Evolutionary conservation across 1,140 invertebrate species (phyloP), one percentile per base, ranked within the genome.

Genomic region (Lithobius niger): DNA sequence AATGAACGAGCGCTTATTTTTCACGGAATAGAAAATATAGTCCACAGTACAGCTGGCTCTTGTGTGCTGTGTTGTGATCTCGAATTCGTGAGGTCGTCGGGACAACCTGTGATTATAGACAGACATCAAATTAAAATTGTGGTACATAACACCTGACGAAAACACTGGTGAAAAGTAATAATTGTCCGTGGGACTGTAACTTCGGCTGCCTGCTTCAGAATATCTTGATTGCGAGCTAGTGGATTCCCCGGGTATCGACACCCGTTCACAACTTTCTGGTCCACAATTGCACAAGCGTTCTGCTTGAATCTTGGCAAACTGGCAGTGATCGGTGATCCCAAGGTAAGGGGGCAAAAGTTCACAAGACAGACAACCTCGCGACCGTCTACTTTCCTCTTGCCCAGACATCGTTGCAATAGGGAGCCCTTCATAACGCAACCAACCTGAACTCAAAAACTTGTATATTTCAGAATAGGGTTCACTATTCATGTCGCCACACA

Each of bases 401-500:
- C 70, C 69, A 18, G 70, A 69, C 16, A 76, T 56, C 18, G 64
- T 61, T 2, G 64, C 61, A 24, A 57, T 54, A 2, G 60, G 51
- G 3, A 70, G 53, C 3, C 66, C 72, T 40, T 70, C 63, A 62
- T 79, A 83, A 59, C 78, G 66, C 3, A 88, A 70, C 40, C 69
- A 63, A 19, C 86, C 86, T n/a, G 72, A 71, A 0, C 74, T 77
- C 43, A 93, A 68, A 45, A 91, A 80, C 49, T 80, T 70, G 61
- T 88, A 82, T 0, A 93, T 76, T 2, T 78, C 72, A 31, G 81
- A 82, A 42, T 80, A 65, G 0, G 86, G 82, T 57, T 78, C 71
- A 3, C 83, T 79, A 71, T 97, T 97, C 50, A 96, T 85, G 69
- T 97, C 93, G 0, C 93, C 93, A 10, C 85, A 84, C 45, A 96